Base-by-base conservation (phyloP, 2,888 invertebrate species). In the Muscina levida region DNA sequence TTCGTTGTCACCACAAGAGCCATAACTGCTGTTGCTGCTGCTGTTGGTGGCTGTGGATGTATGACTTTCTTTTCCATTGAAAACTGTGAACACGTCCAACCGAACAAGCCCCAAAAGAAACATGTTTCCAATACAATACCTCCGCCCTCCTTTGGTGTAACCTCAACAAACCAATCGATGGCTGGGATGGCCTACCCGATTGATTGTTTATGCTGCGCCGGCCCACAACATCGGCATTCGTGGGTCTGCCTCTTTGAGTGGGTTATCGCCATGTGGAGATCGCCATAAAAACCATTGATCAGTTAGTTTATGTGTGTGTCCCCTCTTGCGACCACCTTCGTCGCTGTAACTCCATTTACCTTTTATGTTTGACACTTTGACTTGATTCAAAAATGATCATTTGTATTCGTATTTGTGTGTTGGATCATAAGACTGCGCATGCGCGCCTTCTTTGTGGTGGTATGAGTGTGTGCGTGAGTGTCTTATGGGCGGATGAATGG, bases 21-120 rank as follows among this genome's bases (percentile, higher is more conserved):
- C 22, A 22, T 26, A 26, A 56, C 56, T 56, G 26, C 51, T 51
- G 17, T 22, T 10, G 26, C 26, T 22, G 17, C 62, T 39, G 2
- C 5, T 11, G n/a, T 19, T 62, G 62, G 62, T 57, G 37, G 53
- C 51, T 39, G 77, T 56, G n/a, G 11, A 46, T 51, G 24, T 59
- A 62, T 31, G 68, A 75, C 81, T 81, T 81, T 81, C 81, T 81
- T 77, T 81, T 81, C 68, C 42, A 75, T 8, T 24, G 42, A 81
- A 74, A 65, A 46, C 11, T 59, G 39, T 66, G 59, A 62, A 24
- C 44, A 59, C 31, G 42, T 62, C 19, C 62, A 13, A 17, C 48
- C 68, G 39, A 51, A 53, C 24, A 24, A 22, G 48, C 13, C 10
- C 13, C 4, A 51, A 22, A 22, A 17, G 42, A 62, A 59, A 17